Base-by-base conservation (phyloP, 1,140 invertebrate genomes). In the Caenorhabditis latens region DNA sequence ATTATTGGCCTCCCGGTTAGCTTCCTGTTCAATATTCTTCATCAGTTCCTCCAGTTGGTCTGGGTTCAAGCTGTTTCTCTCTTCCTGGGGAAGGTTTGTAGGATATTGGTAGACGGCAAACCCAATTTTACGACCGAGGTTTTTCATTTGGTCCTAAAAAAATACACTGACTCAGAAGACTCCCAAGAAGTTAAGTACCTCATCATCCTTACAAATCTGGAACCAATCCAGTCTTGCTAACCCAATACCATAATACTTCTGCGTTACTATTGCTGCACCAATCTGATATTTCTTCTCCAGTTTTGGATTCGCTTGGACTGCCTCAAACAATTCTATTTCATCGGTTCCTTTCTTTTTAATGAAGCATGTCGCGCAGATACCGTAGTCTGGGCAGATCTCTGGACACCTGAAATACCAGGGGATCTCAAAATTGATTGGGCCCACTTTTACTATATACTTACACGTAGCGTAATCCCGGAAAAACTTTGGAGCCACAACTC, bases 391-490 rank as follows among this genome's bases (percentile, higher is more conserved):
- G 14, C 71, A 79, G 71, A 79, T 79, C 24, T 79, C 71, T 50
- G 71, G 71, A n/a, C 71, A 79, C 40, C 71, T 79, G 46, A 71
- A 79, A 53, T 19, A 7, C 13, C 16, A 32, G 0, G n/a, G n/a
- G n/a, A n/a, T n/a, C n/a, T n/a, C n/a, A n/a, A n/a, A n/a, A n/a
- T n/a, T n/a, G n/a, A n/a, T n/a, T n/a, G n/a, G n/a, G n/a, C n/a
- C n/a, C n/a, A n/a, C n/a, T n/a, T n/a, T n/a, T n/a, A 8, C 7
- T 40, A 65, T n/a, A 71, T 13, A 71, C 71, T 53, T n/a, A 79
- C 71, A 79, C 71, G 11, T 79, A 79, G 43, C 71, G 71, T 50
- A 79, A 42, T 79, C 71, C 71, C 71, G 71, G 71, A 79, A 79
- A 79, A 79, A 79, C 71, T 50, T 79, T 79, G 19, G 71, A 79